Evolutionary conservation across 2,888 invertebrate genomes (phyloP), one percentile per base, ranked within the genome.

Genomic region (Acanthosepion esculentum): DNA sequence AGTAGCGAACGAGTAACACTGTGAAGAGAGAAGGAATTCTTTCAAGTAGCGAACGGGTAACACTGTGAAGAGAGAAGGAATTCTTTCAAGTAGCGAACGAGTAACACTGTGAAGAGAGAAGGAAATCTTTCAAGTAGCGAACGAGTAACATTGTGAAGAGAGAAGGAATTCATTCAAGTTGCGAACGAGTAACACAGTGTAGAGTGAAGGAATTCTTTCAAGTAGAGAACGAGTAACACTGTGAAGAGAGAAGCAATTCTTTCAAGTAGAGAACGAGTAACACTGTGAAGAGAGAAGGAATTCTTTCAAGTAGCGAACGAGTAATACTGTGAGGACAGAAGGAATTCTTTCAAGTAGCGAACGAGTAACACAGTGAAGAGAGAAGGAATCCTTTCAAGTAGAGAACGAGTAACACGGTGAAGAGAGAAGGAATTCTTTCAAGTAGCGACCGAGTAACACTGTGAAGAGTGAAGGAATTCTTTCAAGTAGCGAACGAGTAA

Each of bases 261-360:
- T 64, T 48, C 33, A 50, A 92, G 29, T 64, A 59, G 78, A 2
- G 94, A 48, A 93, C 10, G 64, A 59, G 64, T 53, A 41, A 41
- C 3, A 2, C 2, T 2, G 41, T 2, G 41, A 41, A 41, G 41
- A 41, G 1, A 41, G 41, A 41, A 2, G 3, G 41, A 41, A 41
- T 41, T n/a, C n/a, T n/a, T n/a, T n/a, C n/a, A n/a, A n/a, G n/a
- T n/a, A n/a, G n/a, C n/a, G n/a, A n/a, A n/a, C n/a, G n/a, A n/a
- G n/a, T n/a, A n/a, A n/a, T n/a, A n/a, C 97, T 97, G 95, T 94
- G 95, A 95, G 48, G 93, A 53, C 91, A 92, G 94, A 78, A n/a
- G 3, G 91, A 64, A 59, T 91, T n/a, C 53, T 92, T 64, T 48
- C 33, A 50, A 92, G 29, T 64, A 59, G 78, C 7, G 94, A 48